Base-by-base conservation (phyloP, 2,888 invertebrate species). In the Leptopilina myrica region DNA sequence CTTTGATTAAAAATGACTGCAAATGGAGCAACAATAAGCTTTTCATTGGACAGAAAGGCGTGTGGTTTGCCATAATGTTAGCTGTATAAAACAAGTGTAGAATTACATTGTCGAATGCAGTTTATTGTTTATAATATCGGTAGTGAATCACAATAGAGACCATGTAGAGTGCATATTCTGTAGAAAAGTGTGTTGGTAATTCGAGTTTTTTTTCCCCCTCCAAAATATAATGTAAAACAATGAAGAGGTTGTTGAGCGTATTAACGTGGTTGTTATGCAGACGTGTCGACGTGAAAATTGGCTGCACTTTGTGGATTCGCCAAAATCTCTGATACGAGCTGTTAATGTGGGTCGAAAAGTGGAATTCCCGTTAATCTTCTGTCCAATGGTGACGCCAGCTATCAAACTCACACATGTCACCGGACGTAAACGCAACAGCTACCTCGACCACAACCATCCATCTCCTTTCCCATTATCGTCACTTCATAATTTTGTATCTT, bases 291-390 rank as follows among this genome's bases (percentile, higher is more conserved):
- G 76, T 76, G 76, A 76, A 76, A 76, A 64, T 76, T 62, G 46
- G 56, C 76, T 67, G 76, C 76, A 64, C 64, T 76, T 76, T 49
- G 46, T 59, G 9, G 43, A 76, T 76, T 76, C 20, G 49, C 62
- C 76, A 33, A 76, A 76, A 76, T 76, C 76, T 82, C 80, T 62
- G 79, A 69, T 79, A 78, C 69, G 64, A 75, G 77, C 78, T 81
- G 83, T 81, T 84, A 83, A 85, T 86, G 81, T 82, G 77, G 80
- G 78, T 78, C 77, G 80, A 82, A 80, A 78, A 81, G 80, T 81
- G 86, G 84, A 81, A 81, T 79, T 77, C 78, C 79, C 86, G 85
- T 85, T 85, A 85, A 85, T 85, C 85, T 85, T 86, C 85, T 79
- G 78, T 83, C 78, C 79, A 80, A 83, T 43, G 81, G 79, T 78